Base-by-base conservation (phyloP, 2,113 vertebrate species). In the Edolisoma coerulescens region DNA sequence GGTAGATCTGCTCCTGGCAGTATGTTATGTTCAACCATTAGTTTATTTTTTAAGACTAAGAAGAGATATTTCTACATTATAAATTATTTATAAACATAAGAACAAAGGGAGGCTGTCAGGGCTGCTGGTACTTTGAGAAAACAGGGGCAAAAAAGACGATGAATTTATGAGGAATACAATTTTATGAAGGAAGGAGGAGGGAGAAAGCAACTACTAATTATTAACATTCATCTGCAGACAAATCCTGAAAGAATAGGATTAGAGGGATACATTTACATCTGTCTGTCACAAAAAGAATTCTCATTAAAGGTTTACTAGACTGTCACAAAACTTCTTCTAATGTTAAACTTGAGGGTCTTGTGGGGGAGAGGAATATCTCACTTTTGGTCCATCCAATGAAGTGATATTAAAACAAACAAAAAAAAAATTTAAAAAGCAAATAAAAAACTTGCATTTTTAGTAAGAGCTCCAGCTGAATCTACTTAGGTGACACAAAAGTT, bases 31-130 rank as follows among this genome's bases (percentile, higher is more conserved):
- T 98, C 97, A 97, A 96, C 97, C 97, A 97, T 98, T 98, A 98
- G 98, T 98, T 98, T 98, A 98, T 98, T 98, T 98, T 98, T 98
- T 98, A 98, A 98, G 97, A 97, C 97, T 97, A 98, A 98, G 98
- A 98, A 98, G 97, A 98, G 97, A 97, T 98, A 98, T 97, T 98
- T 98, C 98, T 97, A 92, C 94, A 95, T 95, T 97, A 98, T 98
- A 98, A 98, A 98, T 98, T 98, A 98, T 98, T 98, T 98, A 98
- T 98, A 98, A 98, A 98, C 95, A 98, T 68, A 94, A 97, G 97
- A 98, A 98, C 98, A 98, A 98, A 98, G 97, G 94, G 93, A 97
- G 90, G 82, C 97, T 98, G 98, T 98, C 98, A 98, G 93, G 45
- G 70, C 93, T 97, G 95, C 96, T 95, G 96, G 90, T 97, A 98